Percentiles rank a stretch among this genome's conserved stretches.
Evolutionary conservation across 2,113 vertebrate genomes (phyloP).

Genomic region (Ochotona princeps): DNA sequence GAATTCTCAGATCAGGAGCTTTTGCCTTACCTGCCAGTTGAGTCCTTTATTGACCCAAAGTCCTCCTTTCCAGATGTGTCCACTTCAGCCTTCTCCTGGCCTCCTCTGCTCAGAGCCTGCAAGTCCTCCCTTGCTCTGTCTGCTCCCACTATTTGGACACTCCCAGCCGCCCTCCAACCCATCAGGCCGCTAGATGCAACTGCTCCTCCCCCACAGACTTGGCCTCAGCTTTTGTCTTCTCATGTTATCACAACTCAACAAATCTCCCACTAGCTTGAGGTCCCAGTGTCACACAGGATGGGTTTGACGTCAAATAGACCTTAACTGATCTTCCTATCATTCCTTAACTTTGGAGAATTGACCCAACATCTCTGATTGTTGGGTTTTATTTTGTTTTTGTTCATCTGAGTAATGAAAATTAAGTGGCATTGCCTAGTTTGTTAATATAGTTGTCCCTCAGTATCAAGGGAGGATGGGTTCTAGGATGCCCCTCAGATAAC

Average conservation of each 20-base stretch:
- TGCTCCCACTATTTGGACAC: background rate
- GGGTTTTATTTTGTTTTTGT: background rate
- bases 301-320: background rate
- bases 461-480: too few species aligned
- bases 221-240: background rate
- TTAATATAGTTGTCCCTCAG: background rate
- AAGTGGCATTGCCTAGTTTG: background rate
- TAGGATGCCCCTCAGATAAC: too few species aligned
- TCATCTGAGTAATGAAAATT: background rate
- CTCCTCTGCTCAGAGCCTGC: background rate
- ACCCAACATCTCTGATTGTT: background rate
- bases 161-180: constrained; percentile 7
- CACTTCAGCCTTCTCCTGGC: background rate
- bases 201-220: constrained; percentile 35
- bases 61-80: constrained; percentile 6
- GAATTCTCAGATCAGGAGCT: background rate
- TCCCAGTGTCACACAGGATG: constrained; percentile 1
- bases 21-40: background rate
- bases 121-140: background rate
- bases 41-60: background rate
- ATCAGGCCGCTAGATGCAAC: constrained; percentile 60
- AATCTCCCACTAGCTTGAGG: background rate
- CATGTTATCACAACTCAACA: background rate
- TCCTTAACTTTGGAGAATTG: constrained; percentile 25
- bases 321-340: background rate